phyloP scores from a whole-genome alignment of 2,797 vertebrate species.

The Gymnoscopelus braueri region DNA sequence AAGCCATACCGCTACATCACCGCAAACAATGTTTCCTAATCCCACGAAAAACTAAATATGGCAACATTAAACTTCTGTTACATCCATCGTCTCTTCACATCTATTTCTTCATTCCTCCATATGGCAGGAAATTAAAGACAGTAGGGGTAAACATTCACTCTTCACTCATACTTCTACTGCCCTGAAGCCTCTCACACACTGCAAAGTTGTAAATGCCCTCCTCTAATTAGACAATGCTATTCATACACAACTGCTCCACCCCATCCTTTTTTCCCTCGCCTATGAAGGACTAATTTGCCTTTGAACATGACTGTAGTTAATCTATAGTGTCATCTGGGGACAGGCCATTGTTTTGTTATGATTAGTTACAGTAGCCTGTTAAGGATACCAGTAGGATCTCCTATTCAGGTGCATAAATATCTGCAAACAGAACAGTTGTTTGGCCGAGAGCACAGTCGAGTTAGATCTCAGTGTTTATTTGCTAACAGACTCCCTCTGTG shows the following conservation, averaged over 20 bases:
- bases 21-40: conserved; percentile 10
- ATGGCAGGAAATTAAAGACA: conserved; percentile 63
- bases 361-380: conserved; percentile 55
- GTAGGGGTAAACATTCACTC: conserved; percentile 31
- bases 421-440: conserved; percentile 48
- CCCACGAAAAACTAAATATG: conserved; percentile 32
- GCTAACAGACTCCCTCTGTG: conserved; percentile 78
- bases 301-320: conserved; percentile 52
- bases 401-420: conserved; percentile 62
- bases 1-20: neutral
- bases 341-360: conserved; percentile 57
- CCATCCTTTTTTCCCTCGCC: conserved; percentile 32
- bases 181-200: conserved; percentile 53
- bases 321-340: conserved; percentile 60
- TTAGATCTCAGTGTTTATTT: conserved; percentile 75
- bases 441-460: conserved; percentile 44
- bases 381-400: conserved; percentile 44
- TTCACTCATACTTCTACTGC: conserved; percentile 47
- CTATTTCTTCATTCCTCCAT: conserved; percentile 50
- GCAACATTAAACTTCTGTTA: conserved; percentile 34
- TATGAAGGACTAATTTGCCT: conserved; percentile 57
- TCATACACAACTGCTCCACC: conserved; percentile 48
- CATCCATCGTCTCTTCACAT: conserved; percentile 33
- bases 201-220: conserved; percentile 49
- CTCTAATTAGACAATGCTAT: conserved; percentile 69